These are phyloP conservation scores for Tetraodon nigroviridis DNA, from an alignment of 2,113 vertebrate species.

Conservation along the genomic window DNA sequence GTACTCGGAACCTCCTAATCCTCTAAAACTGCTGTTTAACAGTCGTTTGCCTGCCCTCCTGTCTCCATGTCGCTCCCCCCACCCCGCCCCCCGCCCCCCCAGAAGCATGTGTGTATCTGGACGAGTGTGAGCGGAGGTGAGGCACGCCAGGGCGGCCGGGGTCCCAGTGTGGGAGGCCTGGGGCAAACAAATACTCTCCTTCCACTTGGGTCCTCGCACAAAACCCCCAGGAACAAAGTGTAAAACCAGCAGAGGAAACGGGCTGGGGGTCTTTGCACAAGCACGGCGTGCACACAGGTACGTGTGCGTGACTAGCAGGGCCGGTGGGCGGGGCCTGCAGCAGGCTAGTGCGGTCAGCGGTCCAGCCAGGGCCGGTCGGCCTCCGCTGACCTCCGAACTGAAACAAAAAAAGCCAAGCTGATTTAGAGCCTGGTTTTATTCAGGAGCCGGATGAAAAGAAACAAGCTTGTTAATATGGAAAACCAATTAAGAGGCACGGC, in stretches of 20 bases:
- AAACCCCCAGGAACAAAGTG: conserved; percentile 45
- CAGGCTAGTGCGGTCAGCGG: conserved; percentile 34
- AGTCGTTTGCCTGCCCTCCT: conserved; percentile 62
- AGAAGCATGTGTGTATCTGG: conserved; percentile 45
- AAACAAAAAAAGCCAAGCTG: conserved; percentile 65
- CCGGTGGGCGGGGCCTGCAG: conserved; percentile 45
- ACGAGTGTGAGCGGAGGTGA: conserved; percentile 56
- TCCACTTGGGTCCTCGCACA: conserved; percentile 25
- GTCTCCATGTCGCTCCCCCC: conserved; percentile 8
- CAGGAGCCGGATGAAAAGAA: conserved; percentile 69
- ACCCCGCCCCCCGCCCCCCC: no score
- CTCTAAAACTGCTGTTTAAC: conserved; percentile 76
- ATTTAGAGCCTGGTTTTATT: conserved; percentile 68
- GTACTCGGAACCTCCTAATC: conserved; percentile 72
- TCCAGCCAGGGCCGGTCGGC: conserved; percentile 55
- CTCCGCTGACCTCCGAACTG: conserved; percentile 57
- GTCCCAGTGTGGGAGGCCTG: conserved; percentile 52
- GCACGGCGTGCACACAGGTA: conserved; percentile 47
- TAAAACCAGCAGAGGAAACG: conserved; percentile 53
- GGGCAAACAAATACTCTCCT: conserved; percentile 11
- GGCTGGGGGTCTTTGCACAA: conserved; percentile 58
- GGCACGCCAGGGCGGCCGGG: conserved; percentile 53
- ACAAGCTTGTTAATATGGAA: conserved; percentile 73
- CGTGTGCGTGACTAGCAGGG: conserved; percentile 36
- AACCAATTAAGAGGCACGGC: conserved; percentile 69